phyloP scores from a whole-genome alignment of 2,888 invertebrate species.

The Macaria liturata region DNA sequence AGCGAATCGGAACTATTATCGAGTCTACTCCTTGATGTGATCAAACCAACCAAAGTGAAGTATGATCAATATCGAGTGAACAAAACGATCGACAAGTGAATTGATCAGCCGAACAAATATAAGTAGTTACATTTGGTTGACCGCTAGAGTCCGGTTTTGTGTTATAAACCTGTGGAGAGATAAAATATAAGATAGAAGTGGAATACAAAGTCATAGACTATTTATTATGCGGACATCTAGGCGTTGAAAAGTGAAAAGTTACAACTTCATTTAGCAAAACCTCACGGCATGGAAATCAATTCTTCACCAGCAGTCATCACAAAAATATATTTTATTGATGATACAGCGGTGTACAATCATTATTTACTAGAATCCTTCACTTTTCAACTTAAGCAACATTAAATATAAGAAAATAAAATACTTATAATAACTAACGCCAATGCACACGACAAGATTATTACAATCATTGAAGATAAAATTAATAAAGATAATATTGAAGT shows the following conservation, averaged over 20 bases:
- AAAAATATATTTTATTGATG: no score
- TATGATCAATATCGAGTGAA: conserved; percentile 76
- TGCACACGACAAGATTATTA: conserved; percentile 24
- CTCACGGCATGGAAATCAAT: no score
- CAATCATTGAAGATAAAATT: no score
- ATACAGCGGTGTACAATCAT: neutral
- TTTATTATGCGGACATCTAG: conserved; percentile 56
- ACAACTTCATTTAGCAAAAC: no score
- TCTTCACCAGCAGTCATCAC: no score
- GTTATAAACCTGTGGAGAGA: conserved; percentile 84
- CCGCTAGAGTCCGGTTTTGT: conserved; percentile 83
- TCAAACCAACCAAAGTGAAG: conserved; percentile 68
- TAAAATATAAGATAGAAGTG: conserved; percentile 79
- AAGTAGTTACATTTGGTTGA: conserved; percentile 83
- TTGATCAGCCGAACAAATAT: conserved; percentile 76
- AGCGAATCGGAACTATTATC: conserved; percentile 63
- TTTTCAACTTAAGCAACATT: conserved; percentile 66
- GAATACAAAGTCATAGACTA: conserved; percentile 58
- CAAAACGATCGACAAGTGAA: conserved; percentile 71
- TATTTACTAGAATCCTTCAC: conserved; percentile 42
- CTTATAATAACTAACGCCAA: conserved; percentile 27
- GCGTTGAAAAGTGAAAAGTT: conserved; percentile 55
- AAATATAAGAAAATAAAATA: conserved; percentile 55
- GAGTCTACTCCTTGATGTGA: conserved; percentile 72
- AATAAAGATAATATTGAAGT: no score